Conservation (phyloP, 2,113 vertebrate genomes). For the Ramphastos sulfuratus region DNA sequence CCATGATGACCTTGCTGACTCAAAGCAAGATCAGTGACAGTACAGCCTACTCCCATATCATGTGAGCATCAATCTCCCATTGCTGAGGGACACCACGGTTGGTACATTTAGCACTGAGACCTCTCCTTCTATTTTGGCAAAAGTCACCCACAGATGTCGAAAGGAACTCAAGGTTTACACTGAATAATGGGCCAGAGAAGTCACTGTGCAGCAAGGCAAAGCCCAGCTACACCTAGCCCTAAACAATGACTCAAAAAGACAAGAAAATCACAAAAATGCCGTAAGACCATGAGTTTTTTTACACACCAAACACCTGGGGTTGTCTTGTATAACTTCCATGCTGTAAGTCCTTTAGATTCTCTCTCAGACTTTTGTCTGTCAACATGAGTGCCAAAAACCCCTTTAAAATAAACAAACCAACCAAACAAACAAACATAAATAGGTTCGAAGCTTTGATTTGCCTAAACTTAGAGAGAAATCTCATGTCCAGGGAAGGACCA, state of each 20-base stretch:
- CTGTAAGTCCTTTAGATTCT: neutral
- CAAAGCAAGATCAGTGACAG: neutral
- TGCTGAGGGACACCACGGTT: neutral
- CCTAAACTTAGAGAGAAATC: neutral
- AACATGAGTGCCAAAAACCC: neutral
- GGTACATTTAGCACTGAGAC: neutral
- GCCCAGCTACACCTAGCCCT: neutral
- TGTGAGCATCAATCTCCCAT: neutral
- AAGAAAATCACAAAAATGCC: neutral
- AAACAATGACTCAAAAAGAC: neutral
- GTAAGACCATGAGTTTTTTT: fast-evolving
- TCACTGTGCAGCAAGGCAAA: neutral
- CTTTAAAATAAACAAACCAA: neutral
- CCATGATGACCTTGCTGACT: neutral
- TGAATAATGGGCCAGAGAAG: neutral
- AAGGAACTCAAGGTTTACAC: conserved; percentile 17
- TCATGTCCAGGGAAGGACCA: fast-evolving
- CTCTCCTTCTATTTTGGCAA: neutral
- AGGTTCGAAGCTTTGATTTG: neutral
- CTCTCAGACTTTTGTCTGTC: neutral
- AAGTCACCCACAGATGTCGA: neutral
- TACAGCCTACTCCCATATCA: neutral
- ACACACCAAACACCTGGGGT: fast-evolving
- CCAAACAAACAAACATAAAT: no score
- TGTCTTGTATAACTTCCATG: neutral